Conservation (phyloP, 2,113 vertebrate species). For the Sebastes schlegelii region DNA sequence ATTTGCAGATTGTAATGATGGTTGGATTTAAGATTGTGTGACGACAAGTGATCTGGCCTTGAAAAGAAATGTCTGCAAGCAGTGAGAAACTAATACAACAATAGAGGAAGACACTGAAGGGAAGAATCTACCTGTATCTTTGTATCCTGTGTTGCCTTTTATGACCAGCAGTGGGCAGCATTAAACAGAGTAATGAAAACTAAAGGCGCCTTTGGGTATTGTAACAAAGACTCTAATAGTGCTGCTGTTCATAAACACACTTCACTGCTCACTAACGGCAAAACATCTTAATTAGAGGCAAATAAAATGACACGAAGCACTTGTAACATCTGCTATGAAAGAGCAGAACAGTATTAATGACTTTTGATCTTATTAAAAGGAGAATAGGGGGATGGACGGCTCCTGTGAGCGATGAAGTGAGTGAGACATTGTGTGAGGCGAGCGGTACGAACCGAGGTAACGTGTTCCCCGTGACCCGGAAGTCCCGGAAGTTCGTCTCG, state of each 20-base stretch:
- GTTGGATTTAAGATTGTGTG: not conserved
- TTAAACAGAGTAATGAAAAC: conserved; percentile 48
- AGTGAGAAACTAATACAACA: not conserved
- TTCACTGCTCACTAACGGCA: not conserved
- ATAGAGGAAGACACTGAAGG: not conserved
- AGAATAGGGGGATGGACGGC: too few relatives aligned
- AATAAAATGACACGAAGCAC: not conserved
- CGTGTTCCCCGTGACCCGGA: conserved; percentile 93
- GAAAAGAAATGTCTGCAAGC: not conserved
- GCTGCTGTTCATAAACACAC: conserved; percentile 5
- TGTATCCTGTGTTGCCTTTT: conserved; percentile 30
- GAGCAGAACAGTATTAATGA: not conserved
- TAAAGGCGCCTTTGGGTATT: conserved; percentile 4
- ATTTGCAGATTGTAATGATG: conserved; percentile 1
- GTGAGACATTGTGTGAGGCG: not conserved
- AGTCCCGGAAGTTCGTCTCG: conserved; percentile 95
- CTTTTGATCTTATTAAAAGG: not conserved
- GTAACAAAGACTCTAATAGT: not conserved
- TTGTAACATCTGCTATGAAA: not conserved
- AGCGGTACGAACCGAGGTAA: conserved; percentile 89
- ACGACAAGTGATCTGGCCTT: not conserved
- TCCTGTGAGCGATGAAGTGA: not conserved
- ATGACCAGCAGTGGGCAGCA: conserved; percentile 77
- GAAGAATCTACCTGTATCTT: not conserved
- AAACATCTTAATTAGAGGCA: conserved; percentile 5